Conservation (phyloP, 2,797 vertebrate species). For the Macrochelys suwanniensis region DNA sequence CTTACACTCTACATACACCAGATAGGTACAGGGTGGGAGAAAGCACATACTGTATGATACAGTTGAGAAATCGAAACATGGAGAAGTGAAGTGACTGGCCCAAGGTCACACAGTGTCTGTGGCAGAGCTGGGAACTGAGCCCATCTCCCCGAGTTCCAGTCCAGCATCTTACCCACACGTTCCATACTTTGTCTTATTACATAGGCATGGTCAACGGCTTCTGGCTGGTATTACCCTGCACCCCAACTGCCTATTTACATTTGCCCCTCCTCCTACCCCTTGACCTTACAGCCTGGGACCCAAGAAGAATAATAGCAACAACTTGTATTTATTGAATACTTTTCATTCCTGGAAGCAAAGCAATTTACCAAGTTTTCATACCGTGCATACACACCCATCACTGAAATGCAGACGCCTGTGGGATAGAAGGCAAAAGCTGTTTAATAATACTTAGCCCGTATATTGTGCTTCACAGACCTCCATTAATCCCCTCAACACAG, state of each 20-base stretch:
- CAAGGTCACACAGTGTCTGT: background rate
- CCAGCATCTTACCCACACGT: background rate
- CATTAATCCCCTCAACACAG: background rate
- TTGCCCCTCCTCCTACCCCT: background rate
- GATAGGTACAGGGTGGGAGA: background rate
- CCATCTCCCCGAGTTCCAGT: background rate
- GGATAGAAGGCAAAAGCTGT: conserved; percentile 17
- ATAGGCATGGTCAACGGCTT: background rate
- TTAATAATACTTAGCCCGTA: background rate
- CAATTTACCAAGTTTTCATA: background rate
- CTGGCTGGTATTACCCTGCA: too few species aligned
- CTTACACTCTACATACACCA: background rate
- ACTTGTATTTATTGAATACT: too few species aligned
- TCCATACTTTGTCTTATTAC: rapidly evolving
- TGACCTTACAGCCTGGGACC: background rate
- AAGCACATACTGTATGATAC: background rate
- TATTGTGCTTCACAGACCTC: background rate
- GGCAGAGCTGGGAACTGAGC: background rate
- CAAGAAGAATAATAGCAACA: background rate
- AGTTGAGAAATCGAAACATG: background rate
- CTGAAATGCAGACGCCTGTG: conserved; percentile 24
- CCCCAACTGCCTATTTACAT: too few species aligned
- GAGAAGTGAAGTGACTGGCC: rapidly evolving
- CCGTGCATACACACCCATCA: background rate
- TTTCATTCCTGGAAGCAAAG: background rate